Evolutionary conservation across 1,140 invertebrate genomes (phyloP), one percentile per base, ranked within the genome.

Genomic region (Drosophila jambulina): DNA sequence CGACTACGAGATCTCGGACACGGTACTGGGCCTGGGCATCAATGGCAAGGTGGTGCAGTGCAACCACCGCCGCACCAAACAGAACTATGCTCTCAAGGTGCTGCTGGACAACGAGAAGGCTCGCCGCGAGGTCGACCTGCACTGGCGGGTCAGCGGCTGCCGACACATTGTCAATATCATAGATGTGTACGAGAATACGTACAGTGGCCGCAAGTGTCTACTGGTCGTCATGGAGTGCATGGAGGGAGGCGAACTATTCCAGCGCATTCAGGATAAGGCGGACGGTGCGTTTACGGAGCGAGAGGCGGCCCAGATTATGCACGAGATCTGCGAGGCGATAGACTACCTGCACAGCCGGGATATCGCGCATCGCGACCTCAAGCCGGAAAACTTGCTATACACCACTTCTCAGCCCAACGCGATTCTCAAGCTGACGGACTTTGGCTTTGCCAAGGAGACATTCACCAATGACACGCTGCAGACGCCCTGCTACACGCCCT

Each of bases 371-470:
- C 95, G 99, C 79, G 98, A 99, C 94, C 95, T 99, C 75, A 99
- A 99, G 94, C 97, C 97, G 29, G 97, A 98, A 94, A 98, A 98
- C 93, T 94, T 98, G 34, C 93, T 98, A 1, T 98, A 98, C 93
- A 96, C 96, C 0, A 95, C 95, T 77, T 84, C 92, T 93, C 95
- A 95, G 79, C 94, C 93, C 7, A 94, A 95, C 82, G 98, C 97
- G 32, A 94, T 97, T 74, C 95, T 99, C 43, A 99, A 99, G 94
- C 94, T 99, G 75, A 99, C 98, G 40, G 99, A 99, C 94, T 99
- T 99, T 94, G 99, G 99, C n/a, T 99, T 99, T 95, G 99, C 99
- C n/a, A 99, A 99, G 93, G 97, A 99, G 93, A 98, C 96, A 0
- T 94, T 96, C 67, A 94, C 95, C n/a, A 96, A 96, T 70, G 96